phyloP scores from a whole-genome alignment of 1,140 invertebrate genomes.

The Drosophila simulans region DNA sequence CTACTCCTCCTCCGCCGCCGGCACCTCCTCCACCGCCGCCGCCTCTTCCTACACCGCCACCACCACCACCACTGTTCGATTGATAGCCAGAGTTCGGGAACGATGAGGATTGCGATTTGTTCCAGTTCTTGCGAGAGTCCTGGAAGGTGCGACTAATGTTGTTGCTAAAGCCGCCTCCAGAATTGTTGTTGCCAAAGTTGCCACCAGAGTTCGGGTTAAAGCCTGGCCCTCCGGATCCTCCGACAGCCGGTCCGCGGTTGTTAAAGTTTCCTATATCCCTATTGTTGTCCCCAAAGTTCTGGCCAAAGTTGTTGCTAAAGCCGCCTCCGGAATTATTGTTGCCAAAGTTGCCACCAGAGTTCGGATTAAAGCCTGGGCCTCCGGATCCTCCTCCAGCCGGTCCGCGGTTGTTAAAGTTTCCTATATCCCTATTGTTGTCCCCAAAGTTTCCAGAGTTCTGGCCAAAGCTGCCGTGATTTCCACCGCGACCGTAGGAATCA shows the following conservation, averaged over 20 bases:
- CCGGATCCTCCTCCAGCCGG: background rate
- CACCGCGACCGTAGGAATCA: conserved; percentile 18
- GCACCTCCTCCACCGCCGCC: conserved; percentile 1
- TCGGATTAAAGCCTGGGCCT: conserved; percentile 16
- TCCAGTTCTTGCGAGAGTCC: conserved; percentile 29
- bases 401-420: conserved; percentile 18
- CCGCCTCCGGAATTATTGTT: conserved; percentile 4
- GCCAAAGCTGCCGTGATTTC: conserved; percentile 14
- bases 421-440: conserved; percentile 10
- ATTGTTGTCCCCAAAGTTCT: conserved; percentile 19
- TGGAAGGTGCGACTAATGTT: conserved; percentile 37
- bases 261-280: conserved; percentile 20
- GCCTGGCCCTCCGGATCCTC: conserved; percentile 4
- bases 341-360: conserved; percentile 1
- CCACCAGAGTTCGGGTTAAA: conserved; percentile 10
- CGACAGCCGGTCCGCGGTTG: background rate
- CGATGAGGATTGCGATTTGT: conserved; percentile 16
- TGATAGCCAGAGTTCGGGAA: conserved; percentile 27
- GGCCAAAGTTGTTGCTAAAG: conserved; percentile 31
- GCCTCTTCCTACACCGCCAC: background rate
- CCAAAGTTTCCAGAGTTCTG: conserved; percentile 16
- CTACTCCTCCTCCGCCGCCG: conserved; percentile 1
- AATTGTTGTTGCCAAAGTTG: background rate
- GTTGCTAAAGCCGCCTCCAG: conserved; percentile 30
- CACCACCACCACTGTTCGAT: conserved; percentile 1